Evolutionary conservation across 2,113 vertebrate species (phyloP).

Genomic region (Naja naja): DNA sequence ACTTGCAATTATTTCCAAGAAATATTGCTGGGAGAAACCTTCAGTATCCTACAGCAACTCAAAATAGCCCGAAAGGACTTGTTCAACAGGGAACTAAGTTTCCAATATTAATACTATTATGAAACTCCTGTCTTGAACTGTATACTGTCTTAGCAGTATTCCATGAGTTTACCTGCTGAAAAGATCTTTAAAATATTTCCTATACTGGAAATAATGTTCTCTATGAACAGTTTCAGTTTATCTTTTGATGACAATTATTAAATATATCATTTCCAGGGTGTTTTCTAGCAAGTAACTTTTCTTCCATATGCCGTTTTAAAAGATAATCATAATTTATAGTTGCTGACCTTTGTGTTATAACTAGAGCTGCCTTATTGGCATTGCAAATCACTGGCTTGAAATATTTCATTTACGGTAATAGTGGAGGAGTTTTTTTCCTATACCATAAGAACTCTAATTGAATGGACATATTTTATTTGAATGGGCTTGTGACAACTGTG

Average conservation of each 20-base stretch:
- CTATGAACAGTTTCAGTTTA: neutral
- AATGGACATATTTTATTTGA: slow-evolving; percentile 62
- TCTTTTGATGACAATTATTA: slow-evolving; percentile 1
- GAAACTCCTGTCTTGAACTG: neutral
- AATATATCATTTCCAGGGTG: neutral
- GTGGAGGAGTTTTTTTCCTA: neutral
- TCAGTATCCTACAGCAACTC: neutral
- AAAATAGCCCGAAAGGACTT: neutral
- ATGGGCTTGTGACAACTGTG: slow-evolving; percentile 51
- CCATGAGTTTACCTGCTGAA: neutral
- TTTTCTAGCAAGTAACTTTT: slow-evolving; percentile 1
- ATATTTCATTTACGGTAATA: slow-evolving; percentile 37
- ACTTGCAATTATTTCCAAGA: neutral
- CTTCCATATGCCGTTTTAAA: neutral
- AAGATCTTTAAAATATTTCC: neutral
- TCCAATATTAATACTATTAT: neutral
- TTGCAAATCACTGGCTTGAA: slow-evolving; percentile 35
- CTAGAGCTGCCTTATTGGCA: slow-evolving; percentile 29
- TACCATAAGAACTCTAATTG: slow-evolving; percentile 45
- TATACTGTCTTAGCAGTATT: neutral
- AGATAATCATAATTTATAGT: neutral
- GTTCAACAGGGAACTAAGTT: neutral
- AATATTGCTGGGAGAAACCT: neutral
- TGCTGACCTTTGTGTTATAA: slow-evolving; percentile 26
- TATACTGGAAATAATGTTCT: neutral